phyloP scores from a whole-genome alignment of 2,113 vertebrate species.

The Pygathrix nemaeus region DNA sequence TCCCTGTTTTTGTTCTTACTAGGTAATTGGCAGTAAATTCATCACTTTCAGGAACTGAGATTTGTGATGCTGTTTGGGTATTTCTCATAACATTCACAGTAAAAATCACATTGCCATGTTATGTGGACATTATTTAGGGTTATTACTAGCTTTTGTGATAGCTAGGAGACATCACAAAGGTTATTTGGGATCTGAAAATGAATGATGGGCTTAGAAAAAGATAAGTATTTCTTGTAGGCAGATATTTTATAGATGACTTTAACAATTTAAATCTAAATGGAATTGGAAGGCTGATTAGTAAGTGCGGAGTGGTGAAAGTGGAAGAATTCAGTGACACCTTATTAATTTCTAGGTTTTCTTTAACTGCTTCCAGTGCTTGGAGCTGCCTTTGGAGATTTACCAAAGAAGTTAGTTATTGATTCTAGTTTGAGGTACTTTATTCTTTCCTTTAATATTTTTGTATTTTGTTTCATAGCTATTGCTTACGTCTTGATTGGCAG shows the following conservation, averaged over 20 bases:
- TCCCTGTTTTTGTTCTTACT: background rate
- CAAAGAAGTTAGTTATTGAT: background rate
- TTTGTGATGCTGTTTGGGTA: background rate
- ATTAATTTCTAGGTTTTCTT: background rate
- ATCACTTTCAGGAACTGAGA: background rate
- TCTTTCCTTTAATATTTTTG: constrained; percentile 28
- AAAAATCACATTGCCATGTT: background rate
- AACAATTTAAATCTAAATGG: constrained; percentile 19
- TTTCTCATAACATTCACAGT: background rate
- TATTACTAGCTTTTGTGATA: background rate
- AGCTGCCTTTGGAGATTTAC: background rate
- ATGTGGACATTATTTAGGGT: background rate
- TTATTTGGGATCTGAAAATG: background rate
- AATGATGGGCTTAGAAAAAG: background rate
- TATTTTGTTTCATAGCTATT: constrained; percentile 88
- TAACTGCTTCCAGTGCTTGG: background rate
- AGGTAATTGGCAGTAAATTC: background rate
- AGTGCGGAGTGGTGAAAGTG: background rate
- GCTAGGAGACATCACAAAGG: background rate
- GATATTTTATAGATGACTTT: background rate
- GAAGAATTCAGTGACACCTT: background rate
- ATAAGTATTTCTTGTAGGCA: background rate
- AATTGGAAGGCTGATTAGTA: background rate
- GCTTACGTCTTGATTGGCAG: constrained; percentile 97
- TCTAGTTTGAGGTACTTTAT: background rate